These are phyloP conservation scores for Neostethus bicornis DNA, from an alignment of 2,797 vertebrate species.

Conservation along the genomic window DNA sequence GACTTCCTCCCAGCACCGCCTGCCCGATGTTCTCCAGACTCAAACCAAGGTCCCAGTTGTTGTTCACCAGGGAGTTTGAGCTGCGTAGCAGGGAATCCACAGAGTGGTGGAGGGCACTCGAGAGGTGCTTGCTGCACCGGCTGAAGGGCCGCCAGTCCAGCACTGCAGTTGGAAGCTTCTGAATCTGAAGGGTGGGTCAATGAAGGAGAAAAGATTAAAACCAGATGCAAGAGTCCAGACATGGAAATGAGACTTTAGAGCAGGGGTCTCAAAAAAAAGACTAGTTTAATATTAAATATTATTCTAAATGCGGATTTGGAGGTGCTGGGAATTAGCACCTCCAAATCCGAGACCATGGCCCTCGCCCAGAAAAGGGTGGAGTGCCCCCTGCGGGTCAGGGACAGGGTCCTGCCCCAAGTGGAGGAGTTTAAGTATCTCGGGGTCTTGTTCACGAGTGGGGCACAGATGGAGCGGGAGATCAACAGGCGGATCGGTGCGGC, in stretches of 20 bases:
- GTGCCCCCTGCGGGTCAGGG: too few species aligned
- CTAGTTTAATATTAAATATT: too few species aligned
- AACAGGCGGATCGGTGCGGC: too few species aligned
- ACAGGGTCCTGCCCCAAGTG: too few species aligned
- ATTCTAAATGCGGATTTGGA: too few species aligned
- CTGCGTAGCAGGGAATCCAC: constrained; percentile 80
- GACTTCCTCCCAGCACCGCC: constrained; percentile 76
- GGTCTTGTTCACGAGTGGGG: too few species aligned
- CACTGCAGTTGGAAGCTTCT: constrained; percentile 76
- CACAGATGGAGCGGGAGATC: too few species aligned
- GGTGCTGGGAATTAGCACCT: too few species aligned
- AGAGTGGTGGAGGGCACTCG: constrained; percentile 81
- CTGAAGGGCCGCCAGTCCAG: constrained; percentile 82
- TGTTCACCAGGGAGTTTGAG: constrained; percentile 77
- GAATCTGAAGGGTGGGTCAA: constrained; percentile 53
- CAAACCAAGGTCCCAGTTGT: constrained; percentile 78
- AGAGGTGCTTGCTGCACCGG: constrained; percentile 80
- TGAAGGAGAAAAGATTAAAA: constrained; percentile 8
- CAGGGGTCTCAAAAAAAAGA: background rate
- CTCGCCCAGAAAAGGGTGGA: too few species aligned
- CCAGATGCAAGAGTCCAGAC: background rate
- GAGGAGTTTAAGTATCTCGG: too few species aligned
- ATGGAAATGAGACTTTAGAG: background rate
- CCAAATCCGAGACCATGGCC: too few species aligned
- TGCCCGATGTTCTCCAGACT: constrained; percentile 70